These are phyloP conservation scores for Cryptus armator DNA, from an alignment of 2,888 invertebrate species.

Conservation along the genomic window DNA sequence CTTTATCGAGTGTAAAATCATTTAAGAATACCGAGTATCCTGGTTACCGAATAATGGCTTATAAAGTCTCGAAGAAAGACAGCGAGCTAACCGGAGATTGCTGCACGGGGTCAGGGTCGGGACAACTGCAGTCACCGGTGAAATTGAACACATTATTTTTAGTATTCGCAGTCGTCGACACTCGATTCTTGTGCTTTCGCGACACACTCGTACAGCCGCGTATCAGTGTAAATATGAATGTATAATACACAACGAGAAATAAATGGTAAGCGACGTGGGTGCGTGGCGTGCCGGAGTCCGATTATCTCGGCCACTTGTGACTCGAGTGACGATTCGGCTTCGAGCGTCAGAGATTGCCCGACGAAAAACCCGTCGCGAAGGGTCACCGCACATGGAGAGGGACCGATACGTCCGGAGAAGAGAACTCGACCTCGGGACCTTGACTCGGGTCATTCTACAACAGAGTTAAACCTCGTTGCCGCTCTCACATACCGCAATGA, in stretches of 20 bases:
- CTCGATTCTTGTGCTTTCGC: constrained; percentile 37
- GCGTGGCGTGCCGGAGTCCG: constrained; percentile 74
- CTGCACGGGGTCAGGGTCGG: constrained; percentile 76
- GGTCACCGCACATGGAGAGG: constrained; percentile 11
- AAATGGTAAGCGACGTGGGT: constrained; percentile 61
- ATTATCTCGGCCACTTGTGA: constrained; percentile 79
- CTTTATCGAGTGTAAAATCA: not conserved
- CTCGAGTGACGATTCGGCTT: constrained; percentile 75
- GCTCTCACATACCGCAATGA: constrained; percentile 8
- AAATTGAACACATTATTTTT: constrained; percentile 79
- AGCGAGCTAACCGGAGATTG: not conserved
- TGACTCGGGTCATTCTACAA: constrained; percentile 51
- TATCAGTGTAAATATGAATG: constrained; percentile 15
- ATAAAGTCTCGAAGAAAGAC: not conserved
- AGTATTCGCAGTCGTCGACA: constrained; percentile 75
- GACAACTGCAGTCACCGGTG: constrained; percentile 73
- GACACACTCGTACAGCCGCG: not conserved
- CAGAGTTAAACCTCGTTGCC: constrained; percentile 55
- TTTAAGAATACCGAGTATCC: not conserved
- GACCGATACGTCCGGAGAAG: constrained; percentile 50
- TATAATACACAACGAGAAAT: constrained; percentile 18
- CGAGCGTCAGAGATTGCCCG: constrained; percentile 63
- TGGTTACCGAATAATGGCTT: not conserved
- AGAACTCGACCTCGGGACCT: constrained; percentile 60
- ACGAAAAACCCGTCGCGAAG: constrained; percentile 54